Evolutionary conservation across 2,797 vertebrate genomes (phyloP).

Genomic region (Chiroxiphia lanceolata): DNA sequence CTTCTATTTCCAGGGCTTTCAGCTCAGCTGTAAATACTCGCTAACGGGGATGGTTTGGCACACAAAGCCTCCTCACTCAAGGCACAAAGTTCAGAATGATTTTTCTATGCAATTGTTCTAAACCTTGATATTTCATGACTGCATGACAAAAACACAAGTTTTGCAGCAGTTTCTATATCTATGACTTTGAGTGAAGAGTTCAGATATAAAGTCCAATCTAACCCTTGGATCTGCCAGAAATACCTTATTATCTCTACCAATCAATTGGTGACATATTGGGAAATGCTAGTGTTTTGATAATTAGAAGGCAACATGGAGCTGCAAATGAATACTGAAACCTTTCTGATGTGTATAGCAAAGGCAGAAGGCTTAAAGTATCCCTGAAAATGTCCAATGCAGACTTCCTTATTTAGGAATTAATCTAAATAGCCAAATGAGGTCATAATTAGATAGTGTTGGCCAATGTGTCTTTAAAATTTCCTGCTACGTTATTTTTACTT

Average conservation of each 20-base stretch:
- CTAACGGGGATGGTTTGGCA: neutral
- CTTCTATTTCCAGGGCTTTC: constrained; percentile 48
- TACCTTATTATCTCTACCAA: neutral
- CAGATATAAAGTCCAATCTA: neutral
- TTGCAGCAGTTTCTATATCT: neutral
- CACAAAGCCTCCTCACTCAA: neutral
- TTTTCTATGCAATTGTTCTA: neutral
- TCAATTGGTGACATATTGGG: neutral
- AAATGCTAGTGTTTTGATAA: constrained; percentile 7
- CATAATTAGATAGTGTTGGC: neutral
- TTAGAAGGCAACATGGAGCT: neutral
- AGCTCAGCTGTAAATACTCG: constrained; percentile 18
- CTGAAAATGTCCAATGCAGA: neutral
- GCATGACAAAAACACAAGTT: neutral
- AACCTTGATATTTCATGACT: neutral
- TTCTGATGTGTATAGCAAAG: neutral
- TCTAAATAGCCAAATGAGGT: neutral
- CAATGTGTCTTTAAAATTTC: neutral
- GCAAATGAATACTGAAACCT: neutral
- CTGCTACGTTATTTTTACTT: neutral
- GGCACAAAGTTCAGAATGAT: neutral
- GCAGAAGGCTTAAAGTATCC: constrained; percentile 3
- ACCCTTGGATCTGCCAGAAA: neutral
- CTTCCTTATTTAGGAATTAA: neutral
- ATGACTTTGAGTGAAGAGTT: neutral